Base-by-base conservation (phyloP, 2,888 invertebrate genomes). In the Abrostola triplasia region DNA sequence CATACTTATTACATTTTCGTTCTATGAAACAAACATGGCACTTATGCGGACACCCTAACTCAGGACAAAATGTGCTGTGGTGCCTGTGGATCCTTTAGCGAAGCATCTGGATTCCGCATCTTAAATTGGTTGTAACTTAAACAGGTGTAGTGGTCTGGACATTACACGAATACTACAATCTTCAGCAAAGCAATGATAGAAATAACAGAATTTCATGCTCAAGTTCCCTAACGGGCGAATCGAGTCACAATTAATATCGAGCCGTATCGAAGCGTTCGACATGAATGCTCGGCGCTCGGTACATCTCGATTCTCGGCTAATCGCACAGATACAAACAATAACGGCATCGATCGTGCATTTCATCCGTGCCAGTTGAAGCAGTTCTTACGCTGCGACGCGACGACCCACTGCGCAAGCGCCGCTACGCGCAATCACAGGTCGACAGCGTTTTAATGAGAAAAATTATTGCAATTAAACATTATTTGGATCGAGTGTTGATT, bases 321-420 rank as follows among this genome's bases (percentile, higher is more conserved):
- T 47, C 44, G 44, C 9, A 7, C 13, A 0, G 44, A 13, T 47
- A 47, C 44, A 24, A 47, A 47, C 44, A 47, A 47, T 47, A 47
- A 47, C 44, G 44, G 44, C 44, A 47, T 47, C 44, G 44, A 47
- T 47, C 24, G 24, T 24, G 13, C 13, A 47, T 47, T 47, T 47
- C 44, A 47, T 47, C 44, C 24, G 44, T 47, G 44, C 44, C 44
- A 47, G 44, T 47, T 47, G 44, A 24, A 24, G 24, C 24, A 24
- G 24, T 24, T 24, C 24, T 24, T 24, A 5, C 40, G 40, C 40
- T 9, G 40, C 40, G 44, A 47, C 44, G 40, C 40, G 44, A 47
- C 44, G 44, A 47, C 44, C 44, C 44, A 47, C 13, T 47, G 44
- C 44, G 44, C 44, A 47, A 9, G 44, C 44, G 44, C 44, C 24